Evolutionary conservation across 2,888 invertebrate species (phyloP), one percentile per base, ranked within the genome.

Genomic region (Brachylomia viminalis): DNA sequence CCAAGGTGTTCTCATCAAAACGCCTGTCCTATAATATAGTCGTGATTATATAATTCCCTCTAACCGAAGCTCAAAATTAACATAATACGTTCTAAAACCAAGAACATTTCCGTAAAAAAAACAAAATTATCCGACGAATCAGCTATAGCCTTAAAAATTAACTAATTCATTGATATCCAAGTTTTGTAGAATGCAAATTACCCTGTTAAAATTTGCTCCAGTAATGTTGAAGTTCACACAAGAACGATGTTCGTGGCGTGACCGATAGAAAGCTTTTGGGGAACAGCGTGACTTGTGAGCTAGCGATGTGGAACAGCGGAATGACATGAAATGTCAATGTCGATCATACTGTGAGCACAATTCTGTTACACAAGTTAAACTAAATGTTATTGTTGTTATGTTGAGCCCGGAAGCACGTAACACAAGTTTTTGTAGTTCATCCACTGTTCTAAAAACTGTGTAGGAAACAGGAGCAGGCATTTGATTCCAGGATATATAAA

Each of bases 311-410:
- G 75, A 76, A 81, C 72, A 80, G 82, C 89, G 67, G 72, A 75
- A 79, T 67, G 77, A 85, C 90, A 90, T 85, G 88, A 91, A 91
- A 90, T 91, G 89, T 85, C 92, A 91, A 88, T 87, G 86, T 78
- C 83, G 68, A 73, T 66, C 42, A 66, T 23, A 54, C 45, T 49
- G 59, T 61, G 33, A 79, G 30, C 33, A 27, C 23, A 54, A 33
- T 77, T 72, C 54, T 72, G 47, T 61, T 47, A 68, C 58, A 27
- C 38, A 68, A 68, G 42, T 62, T 20, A n/a, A 20, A 59, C 27
- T 27, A 2, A 27, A 72, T 38, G 20, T 33, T 65, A 27, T 30
- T 38, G 20, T 33, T 65, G n/a, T 30, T 56, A 45, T 65, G 8
- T 49, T 64, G 17, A 42, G 59, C 17, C 13, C 64, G 23, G 47